A percentile compares a stretch with the other conserved stretches of the same genome.
phyloP scores from a whole-genome alignment of 2,113 vertebrate genomes.

The Hippocampus guttulatus region DNA sequence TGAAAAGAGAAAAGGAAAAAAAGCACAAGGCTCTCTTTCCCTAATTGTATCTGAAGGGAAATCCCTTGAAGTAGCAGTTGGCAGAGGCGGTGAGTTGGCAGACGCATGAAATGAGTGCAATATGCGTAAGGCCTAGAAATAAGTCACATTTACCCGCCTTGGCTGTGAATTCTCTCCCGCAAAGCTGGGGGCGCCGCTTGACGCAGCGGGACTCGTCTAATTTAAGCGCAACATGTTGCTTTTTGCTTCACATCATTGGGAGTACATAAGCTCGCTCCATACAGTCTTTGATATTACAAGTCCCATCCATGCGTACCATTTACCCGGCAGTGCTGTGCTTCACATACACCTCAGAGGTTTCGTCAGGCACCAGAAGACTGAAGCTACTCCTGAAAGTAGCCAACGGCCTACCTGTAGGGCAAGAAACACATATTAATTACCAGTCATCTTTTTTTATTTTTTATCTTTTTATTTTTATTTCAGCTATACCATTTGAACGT shows the following conservation, averaged over 20 bases:
- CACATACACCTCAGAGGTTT: slow-evolving; percentile 76
- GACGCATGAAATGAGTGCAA: slow-evolving; percentile 65
- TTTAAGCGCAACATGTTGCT: slow-evolving; percentile 19
- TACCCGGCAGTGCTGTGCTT: slow-evolving; percentile 66
- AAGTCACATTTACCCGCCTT: slow-evolving; percentile 71
- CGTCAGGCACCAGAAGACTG: slow-evolving; percentile 76
- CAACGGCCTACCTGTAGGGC: slow-evolving; percentile 74
- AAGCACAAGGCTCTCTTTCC: slow-evolving; percentile 49
- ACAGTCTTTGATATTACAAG: slow-evolving; percentile 1
- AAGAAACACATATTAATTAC: neutral
- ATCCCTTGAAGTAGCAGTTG: slow-evolving; percentile 74
- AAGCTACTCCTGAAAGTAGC: slow-evolving; percentile 78
- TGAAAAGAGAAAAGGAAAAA: slow-evolving; percentile 23
- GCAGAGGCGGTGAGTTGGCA: slow-evolving; percentile 66
- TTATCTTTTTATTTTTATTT: too few species aligned
- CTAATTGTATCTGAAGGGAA: slow-evolving; percentile 78
- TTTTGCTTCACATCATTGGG: slow-evolving; percentile 14
- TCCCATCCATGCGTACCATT: slow-evolving; percentile 18
- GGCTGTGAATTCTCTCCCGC: slow-evolving; percentile 25
- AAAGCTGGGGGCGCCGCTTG: slow-evolving; percentile 21
- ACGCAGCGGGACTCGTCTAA: slow-evolving; percentile 12
- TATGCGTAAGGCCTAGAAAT: slow-evolving; percentile 72
- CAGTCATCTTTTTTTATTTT: neutral
- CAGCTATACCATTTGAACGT: too few species aligned
- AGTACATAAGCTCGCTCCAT: neutral